These are phyloP conservation scores for Pollachius pollachius DNA, from an alignment of 2,113 vertebrate genomes.

Conservation along the genomic window DNA sequence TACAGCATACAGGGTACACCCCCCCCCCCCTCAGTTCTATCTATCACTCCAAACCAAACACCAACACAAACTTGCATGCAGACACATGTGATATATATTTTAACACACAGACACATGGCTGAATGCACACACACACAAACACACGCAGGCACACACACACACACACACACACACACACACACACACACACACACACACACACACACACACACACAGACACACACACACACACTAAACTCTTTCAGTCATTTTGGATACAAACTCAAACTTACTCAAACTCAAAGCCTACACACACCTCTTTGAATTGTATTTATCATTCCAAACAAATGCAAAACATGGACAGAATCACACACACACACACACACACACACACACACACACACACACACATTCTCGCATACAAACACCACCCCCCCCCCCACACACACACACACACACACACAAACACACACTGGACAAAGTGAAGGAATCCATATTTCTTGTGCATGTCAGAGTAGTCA, in stretches of 20 bases:
- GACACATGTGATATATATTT: no score
- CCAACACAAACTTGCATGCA: not conserved
- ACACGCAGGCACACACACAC: no score
- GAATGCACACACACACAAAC: no score
- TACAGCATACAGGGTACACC: slow-evolving; percentile 29
- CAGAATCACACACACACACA: not conserved
- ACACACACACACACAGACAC: no score
- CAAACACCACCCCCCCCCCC: not conserved
- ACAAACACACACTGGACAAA: slow-evolving; percentile 40
- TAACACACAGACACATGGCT: no score
- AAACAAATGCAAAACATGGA: not conserved
- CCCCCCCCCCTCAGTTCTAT: slow-evolving; percentile 65
- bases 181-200: no score
- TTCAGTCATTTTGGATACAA: no score
- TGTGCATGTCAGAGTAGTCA: slow-evolving; percentile 74
- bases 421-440: slow-evolving; percentile 33
- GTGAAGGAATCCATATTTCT: slow-evolving; percentile 66
- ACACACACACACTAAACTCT: no score
- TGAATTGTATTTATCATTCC: not conserved
- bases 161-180: no score
- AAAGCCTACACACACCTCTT: not conserved
- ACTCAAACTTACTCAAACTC: no score
- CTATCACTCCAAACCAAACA: slow-evolving; percentile 61
- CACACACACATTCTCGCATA: not conserved
- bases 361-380: no score